Base-by-base conservation (phyloP, 1,140 invertebrate genomes). In the Drosophila willistoni region DNA sequence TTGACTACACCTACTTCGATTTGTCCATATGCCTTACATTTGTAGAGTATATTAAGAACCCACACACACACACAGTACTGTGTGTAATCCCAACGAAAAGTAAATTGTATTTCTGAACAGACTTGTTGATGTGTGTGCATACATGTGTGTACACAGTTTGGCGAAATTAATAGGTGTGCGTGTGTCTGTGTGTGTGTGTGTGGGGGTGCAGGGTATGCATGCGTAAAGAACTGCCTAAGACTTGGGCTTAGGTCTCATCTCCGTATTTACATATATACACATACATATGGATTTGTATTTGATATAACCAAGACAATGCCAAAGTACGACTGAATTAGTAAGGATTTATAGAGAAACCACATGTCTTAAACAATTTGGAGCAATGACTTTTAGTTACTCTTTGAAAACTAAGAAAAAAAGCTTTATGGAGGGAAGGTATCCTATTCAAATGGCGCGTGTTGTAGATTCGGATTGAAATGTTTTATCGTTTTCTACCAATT, bases 61-160 rank as follows among this genome's bases (percentile, higher is more conserved):
- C 34, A 34, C 57, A 77, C 64, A 73, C 65, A 73, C 68, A 69
- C 10, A 25, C 10, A 25, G 63, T 79, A 83, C 68, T 87, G 79
- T 87, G 79, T 87, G 79, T 86, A 87, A 86, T 86, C 79, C 83
- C 64, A 73, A 69, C 54, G 83, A 71, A 86, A 86, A 87, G 83
- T 87, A 86, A 86, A 86, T 86, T 86, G 76, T 86, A 87, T 86
- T 86, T 87, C 83, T 71, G 76, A 82, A 70, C 76, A 86, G 76
- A 86, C 83, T 86, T 86, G 83, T 86, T 86, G 83, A 86, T 86
- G 83, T 79, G 64, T 69, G 66, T 65, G 55, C 62, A 64, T 68
- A 55, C 22, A 22, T 47, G 44, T 47, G 44, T 47, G 44, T 47
- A 51, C 44, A 51, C 44, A 51, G 44, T 51, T 51, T 51, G 44